A percentile compares a stretch with the other conserved stretches of the same genome.
Evolutionary conservation across 2,888 invertebrate genomes (phyloP).

Genomic region (Brenthis daphne): DNA sequence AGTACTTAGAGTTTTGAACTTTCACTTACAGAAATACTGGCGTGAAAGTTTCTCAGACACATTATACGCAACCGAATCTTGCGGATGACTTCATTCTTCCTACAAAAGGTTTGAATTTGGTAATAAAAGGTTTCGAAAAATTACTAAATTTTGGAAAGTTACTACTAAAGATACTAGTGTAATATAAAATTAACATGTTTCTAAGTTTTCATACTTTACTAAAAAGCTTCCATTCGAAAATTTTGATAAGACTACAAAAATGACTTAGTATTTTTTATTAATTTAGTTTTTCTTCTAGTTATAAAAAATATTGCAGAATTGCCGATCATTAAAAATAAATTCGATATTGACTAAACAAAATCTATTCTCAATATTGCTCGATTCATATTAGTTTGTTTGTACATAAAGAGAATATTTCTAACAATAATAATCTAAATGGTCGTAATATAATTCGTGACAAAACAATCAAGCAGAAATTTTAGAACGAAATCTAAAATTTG

Average conservation of each 20-base stretch:
- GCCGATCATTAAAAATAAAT: too few species aligned
- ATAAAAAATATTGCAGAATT: too few species aligned
- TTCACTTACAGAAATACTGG: constrained; percentile 71
- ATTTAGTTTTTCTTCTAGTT: too few species aligned
- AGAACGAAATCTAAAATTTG: constrained; percentile 4
- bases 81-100: constrained; percentile 62
- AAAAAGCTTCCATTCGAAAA: too few species aligned
- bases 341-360: too few species aligned
- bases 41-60: constrained; percentile 58
- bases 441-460: constrained; percentile 29
- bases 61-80: constrained; percentile 38
- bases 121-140: constrained; percentile 9
- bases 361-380: too few species aligned
- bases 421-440: constrained; percentile 7
- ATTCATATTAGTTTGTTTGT: neutral
- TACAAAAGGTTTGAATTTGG: constrained; percentile 25
- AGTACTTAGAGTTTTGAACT: constrained; percentile 58
- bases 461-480: constrained; percentile 19
- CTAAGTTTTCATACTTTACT: too few species aligned
- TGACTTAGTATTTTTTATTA: too few species aligned
- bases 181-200: neutral
- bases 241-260: too few species aligned
- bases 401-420: constrained; percentile 23
- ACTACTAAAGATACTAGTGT: neutral
- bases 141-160: constrained; percentile 14